phyloP scores from a whole-genome alignment of 2,888 invertebrate species.

The Cremastinae sp. region DNA sequence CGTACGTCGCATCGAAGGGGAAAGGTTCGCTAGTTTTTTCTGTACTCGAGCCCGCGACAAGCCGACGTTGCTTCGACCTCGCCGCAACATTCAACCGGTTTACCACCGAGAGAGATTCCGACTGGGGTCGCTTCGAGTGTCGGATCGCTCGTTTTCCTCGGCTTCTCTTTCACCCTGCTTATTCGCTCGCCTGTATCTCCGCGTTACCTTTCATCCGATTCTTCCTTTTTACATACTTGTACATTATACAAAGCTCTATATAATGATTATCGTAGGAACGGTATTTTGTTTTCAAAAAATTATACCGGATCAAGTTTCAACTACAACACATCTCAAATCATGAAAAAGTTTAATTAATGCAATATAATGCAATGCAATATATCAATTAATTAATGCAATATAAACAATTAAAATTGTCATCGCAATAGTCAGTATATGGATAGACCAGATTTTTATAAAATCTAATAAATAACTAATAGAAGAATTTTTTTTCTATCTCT shows the following conservation, averaged over 20 bases:
- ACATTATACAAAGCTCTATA: not conserved
- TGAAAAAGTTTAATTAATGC: too few relatives aligned
- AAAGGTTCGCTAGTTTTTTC: conserved; percentile 25
- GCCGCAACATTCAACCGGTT: conserved; percentile 35
- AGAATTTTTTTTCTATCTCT: too few relatives aligned
- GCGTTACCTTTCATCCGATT: conserved; percentile 20
- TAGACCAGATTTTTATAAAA: too few relatives aligned
- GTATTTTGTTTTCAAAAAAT: too few relatives aligned
- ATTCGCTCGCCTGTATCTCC: not conserved
- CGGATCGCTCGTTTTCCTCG: conserved; percentile 63
- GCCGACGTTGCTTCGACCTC: conserved; percentile 31
- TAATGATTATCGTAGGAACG: too few relatives aligned
- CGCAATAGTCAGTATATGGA: too few relatives aligned
- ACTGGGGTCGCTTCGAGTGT: conserved; percentile 62
- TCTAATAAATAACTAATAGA: too few relatives aligned
- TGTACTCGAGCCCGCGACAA: conserved; percentile 35
- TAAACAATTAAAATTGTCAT: too few relatives aligned
- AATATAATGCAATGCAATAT: too few relatives aligned
- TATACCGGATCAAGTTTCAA: too few relatives aligned
- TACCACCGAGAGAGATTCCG: conserved; percentile 13
- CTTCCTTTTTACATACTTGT: not conserved
- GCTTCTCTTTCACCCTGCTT: conserved; percentile 35
- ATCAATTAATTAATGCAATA: too few relatives aligned
- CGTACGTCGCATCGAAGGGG: conserved; percentile 30
- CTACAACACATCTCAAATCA: too few relatives aligned